Evolutionary conservation across 2,113 vertebrate species (phyloP).

Genomic region (Xiphophorus maculatus): DNA sequence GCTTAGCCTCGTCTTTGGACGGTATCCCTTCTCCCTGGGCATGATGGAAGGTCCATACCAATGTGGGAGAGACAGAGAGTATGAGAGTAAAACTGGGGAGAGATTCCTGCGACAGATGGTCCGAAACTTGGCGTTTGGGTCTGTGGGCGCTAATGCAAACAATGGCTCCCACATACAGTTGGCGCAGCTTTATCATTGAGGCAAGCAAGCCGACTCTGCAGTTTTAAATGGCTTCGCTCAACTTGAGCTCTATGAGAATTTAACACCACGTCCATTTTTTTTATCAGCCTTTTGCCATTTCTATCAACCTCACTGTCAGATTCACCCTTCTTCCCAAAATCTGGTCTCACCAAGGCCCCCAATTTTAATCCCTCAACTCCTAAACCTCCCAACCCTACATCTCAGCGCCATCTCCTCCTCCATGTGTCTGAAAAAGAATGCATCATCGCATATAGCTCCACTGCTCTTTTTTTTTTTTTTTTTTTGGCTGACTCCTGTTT

Average conservation of each 20-base stretch:
- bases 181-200: constrained; percentile 59
- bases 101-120: constrained; percentile 69
- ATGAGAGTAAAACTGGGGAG: constrained; percentile 36
- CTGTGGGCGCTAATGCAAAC: constrained; percentile 68
- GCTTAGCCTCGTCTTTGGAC: constrained; percentile 70
- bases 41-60: constrained; percentile 43
- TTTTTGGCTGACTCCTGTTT: constrained; percentile 63
- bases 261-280: constrained; percentile 14
- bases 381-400: neutral
- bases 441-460: constrained; percentile 43
- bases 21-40: constrained; percentile 57
- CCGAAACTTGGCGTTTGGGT: constrained; percentile 43
- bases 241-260: constrained; percentile 40
- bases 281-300: constrained; percentile 19
- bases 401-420: neutral
- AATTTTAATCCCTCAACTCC: constrained; percentile 6
- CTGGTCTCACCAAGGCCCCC: constrained; percentile 27
- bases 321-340: constrained; percentile 32
- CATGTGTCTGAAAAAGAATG: constrained; percentile 27
- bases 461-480: constrained; percentile 12
- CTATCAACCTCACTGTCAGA: constrained; percentile 19
- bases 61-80: constrained; percentile 40
- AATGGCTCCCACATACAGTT: constrained; percentile 62
- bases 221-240: constrained; percentile 46
- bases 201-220: constrained; percentile 39